Base-by-base conservation (phyloP, 2,797 vertebrate species). In the Ibycter americanus region DNA sequence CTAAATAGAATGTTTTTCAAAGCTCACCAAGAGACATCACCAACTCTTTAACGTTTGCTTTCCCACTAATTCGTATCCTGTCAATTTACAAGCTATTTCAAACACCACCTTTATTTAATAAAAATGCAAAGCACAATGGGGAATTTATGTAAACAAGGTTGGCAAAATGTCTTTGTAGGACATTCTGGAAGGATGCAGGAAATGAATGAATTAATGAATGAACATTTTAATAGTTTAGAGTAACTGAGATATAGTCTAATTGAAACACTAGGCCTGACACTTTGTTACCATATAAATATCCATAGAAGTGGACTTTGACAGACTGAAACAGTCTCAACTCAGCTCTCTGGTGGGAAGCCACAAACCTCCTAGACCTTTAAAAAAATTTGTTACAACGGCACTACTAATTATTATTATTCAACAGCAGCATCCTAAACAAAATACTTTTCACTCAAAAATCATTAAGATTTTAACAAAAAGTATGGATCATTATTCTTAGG, bases 41-140 rank as follows among this genome's bases (percentile, higher is more conserved):
- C 4, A 32, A 74, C 68, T 96, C 79, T 70, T 93, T 63, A 96
- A 90, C 49, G 7, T 87, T 88, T 89, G 44, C 42, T 89, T 96
- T 92, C 79, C 72, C 36, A 55, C 90, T 96, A 94, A 97, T 96
- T 96, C 88, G 89, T 96, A 94, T 82, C 91, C 76, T 95, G 92
- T 79, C 94, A 93, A 92, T 97, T 96, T 93, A 89, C 82, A 86
- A 92, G 82, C 79, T 94, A 86, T 95, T 96, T 93, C 84, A 81
- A 96, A 94, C 66, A 94, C 84, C 89, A 94, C 68, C 72, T 81
- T 93, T 95, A 88, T 95, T 93, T 82, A 96, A 95, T 94, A 95
- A 97, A 96, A 96, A 96, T 94, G 94, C 82, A 86, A 93, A 96
- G 84, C 87, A 95, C 94, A 97, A 86, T 79, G 70, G 72, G 44